Conservation (phyloP, 2,797 vertebrate species). For the Antrozous pallidus region DNA sequence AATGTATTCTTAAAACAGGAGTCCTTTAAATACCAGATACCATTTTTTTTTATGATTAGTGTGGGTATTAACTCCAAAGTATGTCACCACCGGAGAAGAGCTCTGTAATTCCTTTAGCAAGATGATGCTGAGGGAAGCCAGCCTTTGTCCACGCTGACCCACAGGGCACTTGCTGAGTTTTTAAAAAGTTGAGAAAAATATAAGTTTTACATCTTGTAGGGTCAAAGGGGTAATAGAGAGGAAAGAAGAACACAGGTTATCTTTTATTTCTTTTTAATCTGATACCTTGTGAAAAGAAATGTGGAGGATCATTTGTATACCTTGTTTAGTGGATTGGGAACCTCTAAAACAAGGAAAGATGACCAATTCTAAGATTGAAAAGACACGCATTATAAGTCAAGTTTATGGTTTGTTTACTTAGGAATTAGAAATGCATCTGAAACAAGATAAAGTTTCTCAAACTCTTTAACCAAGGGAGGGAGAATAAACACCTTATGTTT, state of each 20-base stretch:
- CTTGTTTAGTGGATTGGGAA: conserved; percentile 9
- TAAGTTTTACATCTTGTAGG: background rate
- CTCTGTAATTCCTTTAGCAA: conserved; percentile 71
- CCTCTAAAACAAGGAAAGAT: conserved; percentile 1
- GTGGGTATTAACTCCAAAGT: conserved; percentile 68
- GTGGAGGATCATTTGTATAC: background rate
- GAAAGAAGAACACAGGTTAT: background rate
- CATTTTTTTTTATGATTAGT: conserved; percentile 81
- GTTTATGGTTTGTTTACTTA: background rate
- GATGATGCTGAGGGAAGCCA: conserved; percentile 57
- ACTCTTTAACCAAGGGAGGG: background rate
- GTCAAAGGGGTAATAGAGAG: conserved; percentile 1
- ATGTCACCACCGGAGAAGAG: conserved; percentile 56
- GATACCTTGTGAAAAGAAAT: too few species aligned
- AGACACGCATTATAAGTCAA: background rate
- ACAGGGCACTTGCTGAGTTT: conserved; percentile 67
- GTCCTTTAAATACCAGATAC: conserved; percentile 75
- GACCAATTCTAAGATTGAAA: background rate
- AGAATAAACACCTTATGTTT: background rate
- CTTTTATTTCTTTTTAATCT: background rate
- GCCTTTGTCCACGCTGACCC: conserved; percentile 66
- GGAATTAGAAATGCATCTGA: conserved; percentile 10
- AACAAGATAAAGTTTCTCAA: background rate
- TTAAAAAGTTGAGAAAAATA: conserved; percentile 69
- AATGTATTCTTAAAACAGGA: conserved; percentile 75